Base-by-base conservation (phyloP, 2,888 invertebrate genomes). In the Euzophera pinguis region DNA sequence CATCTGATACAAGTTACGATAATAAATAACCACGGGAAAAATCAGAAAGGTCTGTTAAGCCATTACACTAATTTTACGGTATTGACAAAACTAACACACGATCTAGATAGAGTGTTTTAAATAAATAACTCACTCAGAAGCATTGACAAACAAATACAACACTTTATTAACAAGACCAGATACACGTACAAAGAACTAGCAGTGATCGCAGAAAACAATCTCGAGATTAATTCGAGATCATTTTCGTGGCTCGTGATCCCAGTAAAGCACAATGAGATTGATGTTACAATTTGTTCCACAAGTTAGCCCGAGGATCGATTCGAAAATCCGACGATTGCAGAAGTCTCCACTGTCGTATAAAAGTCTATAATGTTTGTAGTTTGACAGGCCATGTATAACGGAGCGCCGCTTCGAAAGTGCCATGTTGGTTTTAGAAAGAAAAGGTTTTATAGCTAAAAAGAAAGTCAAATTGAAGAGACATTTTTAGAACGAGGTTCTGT, bases 271-370 rank as follows among this genome's bases (percentile, higher is more conserved):
- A 17, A 16, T 7, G 47, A 55, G 52, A 57, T 51, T 38, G 55
- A 59, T 57, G 55, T 51, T 14, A 47, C 59, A 57, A 57, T 57
- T 57, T 57, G 51, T 57, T 34, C 54, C 38, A 32, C 47, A 50
- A 53, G 38, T 54, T 38, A 52, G 49, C 52, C 39, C 47, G 47
- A 45, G 56, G 48, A 55, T 57, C 42, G 50, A 41, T 51, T 51
- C 13, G 8, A 43, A 43, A 50, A 51, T 51, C 43, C 51, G 34
- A 14, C 35, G 43, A 27, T 22, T 17, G 42, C 17, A 22, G 12
- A 16, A 35, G 51, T 51, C 43, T 9, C 43, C 35, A 22, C 22
- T 27, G 51, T 22, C 51, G 35, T 51, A 51, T 51, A 51, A 51
- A 51, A 51, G 51, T 43, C 51, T 43, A 51, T 43, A 50, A 50